Conservation (phyloP, 2,797 vertebrate genomes). For the Pteropus rufus region DNA sequence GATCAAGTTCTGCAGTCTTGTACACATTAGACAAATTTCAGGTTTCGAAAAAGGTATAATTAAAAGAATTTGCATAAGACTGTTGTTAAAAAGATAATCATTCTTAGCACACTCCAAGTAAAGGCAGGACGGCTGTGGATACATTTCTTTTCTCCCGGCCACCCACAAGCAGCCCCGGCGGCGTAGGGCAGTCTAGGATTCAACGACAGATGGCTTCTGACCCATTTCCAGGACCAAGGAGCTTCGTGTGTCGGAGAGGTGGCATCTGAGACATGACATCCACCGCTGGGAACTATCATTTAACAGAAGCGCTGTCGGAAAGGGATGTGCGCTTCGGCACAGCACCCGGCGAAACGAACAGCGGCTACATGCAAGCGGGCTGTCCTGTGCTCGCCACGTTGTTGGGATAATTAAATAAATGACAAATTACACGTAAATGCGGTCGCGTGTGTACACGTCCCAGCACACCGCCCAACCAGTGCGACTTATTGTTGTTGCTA, state of each 20-base stretch:
- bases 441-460: too few relatives aligned
- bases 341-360: background rate
- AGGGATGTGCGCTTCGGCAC: background rate
- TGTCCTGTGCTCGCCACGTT: background rate
- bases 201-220: too few relatives aligned
- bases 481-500: background rate
- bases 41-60: background rate
- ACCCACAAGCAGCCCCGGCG: background rate
- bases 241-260: background rate
- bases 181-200: background rate
- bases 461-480: background rate
- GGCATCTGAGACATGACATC: background rate
- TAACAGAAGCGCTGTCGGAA: background rate
- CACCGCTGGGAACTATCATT: background rate
- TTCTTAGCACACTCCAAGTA: background rate
- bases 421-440: background rate
- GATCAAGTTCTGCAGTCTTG: background rate
- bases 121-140: background rate
- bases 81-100: background rate
- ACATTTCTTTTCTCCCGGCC: background rate
- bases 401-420: background rate
- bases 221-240: background rate
- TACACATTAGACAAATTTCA: background rate
- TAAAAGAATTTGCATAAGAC: background rate
- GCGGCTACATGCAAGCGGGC: background rate